Conservation (phyloP, 2,888 invertebrate species). For the Ornithoptera alexandrae region DNA sequence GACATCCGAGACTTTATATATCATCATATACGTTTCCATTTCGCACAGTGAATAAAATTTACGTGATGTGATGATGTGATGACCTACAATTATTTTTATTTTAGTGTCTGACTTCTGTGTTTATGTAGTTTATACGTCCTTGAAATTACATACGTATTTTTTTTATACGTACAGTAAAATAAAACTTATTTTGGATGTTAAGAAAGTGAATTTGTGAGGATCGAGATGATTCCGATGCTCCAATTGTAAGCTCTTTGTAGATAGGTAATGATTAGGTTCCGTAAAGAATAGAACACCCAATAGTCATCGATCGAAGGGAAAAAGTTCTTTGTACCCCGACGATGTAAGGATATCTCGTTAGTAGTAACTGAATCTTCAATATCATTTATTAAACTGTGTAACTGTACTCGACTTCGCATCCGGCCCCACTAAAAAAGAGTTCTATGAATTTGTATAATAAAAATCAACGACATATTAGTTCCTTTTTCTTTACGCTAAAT, state of each 20-base stretch:
- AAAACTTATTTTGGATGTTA: too few relatives aligned
- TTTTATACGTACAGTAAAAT: too few relatives aligned
- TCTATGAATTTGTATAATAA: background rate
- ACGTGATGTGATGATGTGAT: slow-evolving; percentile 2
- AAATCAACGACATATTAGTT: background rate
- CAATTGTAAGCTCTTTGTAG: background rate
- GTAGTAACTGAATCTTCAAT: background rate
- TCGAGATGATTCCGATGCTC: background rate
- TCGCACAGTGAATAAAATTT: background rate
- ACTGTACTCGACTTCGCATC: too few relatives aligned
- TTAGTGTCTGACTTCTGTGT: too few relatives aligned
- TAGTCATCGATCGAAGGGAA: background rate
- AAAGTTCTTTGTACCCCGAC: background rate
- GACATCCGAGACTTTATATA: background rate
- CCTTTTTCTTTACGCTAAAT: background rate
- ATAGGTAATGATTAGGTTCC: background rate
- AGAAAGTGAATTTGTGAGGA: too few relatives aligned
- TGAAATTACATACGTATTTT: too few relatives aligned
- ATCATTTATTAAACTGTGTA: background rate
- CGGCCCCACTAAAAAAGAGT: background rate
- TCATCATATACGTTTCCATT: background rate
- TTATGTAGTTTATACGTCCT: too few relatives aligned
- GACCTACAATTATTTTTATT: slow-evolving; percentile 1
- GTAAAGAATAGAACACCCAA: background rate
- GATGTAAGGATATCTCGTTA: slow-evolving; percentile 1